Evolutionary conservation across 2,113 vertebrate species (phyloP).

Genomic region (Todiramphus chloris): DNA sequence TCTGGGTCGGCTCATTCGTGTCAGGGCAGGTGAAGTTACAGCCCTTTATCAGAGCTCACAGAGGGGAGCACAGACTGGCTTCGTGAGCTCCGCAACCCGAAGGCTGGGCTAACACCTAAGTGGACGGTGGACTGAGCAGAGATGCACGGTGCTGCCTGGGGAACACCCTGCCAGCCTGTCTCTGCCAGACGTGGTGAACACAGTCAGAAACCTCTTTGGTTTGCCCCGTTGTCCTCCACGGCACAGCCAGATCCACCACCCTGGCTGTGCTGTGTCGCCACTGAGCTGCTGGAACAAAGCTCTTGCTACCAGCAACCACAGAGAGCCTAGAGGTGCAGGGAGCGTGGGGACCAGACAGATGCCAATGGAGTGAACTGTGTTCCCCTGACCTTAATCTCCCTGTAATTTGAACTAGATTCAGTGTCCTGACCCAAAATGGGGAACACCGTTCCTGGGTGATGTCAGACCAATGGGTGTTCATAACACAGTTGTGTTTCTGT

Average conservation of each 20-base stretch:
- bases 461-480: neutral
- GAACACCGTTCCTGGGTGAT: neutral
- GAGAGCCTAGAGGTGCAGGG: neutral
- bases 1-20: neutral
- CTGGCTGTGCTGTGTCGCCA: neutral
- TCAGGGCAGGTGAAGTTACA: neutral
- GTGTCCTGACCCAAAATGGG: neutral
- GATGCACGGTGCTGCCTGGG: neutral
- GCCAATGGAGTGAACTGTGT: neutral
- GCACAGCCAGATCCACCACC: neutral
- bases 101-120: neutral
- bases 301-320: neutral
- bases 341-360: neutral
- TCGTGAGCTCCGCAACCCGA: neutral
- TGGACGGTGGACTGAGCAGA: fast-evolving
- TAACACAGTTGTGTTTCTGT: neutral
- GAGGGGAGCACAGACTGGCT: neutral
- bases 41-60: neutral
- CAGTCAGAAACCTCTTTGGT: neutral
- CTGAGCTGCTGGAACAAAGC: neutral
- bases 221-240: fast-evolving
- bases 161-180: neutral
- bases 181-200: neutral
- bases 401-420: slow-evolving; percentile 43
- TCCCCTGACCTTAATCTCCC: slow-evolving; percentile 32